These are phyloP conservation scores for Eledone cirrhosa DNA, from an alignment of 2,888 invertebrate species.

Conservation along the genomic window DNA sequence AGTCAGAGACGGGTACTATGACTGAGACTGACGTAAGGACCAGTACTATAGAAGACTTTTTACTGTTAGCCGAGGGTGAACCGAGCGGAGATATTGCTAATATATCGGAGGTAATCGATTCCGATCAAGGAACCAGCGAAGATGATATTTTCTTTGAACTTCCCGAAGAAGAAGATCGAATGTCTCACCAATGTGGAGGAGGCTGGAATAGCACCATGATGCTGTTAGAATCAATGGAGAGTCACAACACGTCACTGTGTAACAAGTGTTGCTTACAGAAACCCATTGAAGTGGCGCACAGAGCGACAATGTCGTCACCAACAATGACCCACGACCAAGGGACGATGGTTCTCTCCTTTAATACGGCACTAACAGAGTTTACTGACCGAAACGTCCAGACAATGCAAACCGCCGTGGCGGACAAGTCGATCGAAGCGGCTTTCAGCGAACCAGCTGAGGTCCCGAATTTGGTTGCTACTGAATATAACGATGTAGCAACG, in stretches of 20 bases:
- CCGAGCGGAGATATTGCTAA: background rate
- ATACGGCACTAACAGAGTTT: slow-evolving; percentile 34
- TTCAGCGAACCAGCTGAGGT: slow-evolving; percentile 45
- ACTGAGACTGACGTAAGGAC: slow-evolving; percentile 39
- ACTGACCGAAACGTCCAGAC: slow-evolving; percentile 49
- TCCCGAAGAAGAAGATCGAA: background rate
- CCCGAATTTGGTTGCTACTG: slow-evolving; percentile 33
- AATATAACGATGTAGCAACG: slow-evolving; percentile 50
- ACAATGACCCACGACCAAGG: slow-evolving; percentile 44
- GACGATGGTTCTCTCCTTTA: slow-evolving; percentile 51
- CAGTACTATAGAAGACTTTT: slow-evolving; percentile 19
- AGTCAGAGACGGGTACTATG: slow-evolving; percentile 41
- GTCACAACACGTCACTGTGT: background rate
- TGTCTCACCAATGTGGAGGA: background rate
- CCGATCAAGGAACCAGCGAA: background rate
- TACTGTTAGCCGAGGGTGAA: slow-evolving; percentile 11
- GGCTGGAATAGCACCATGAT: slow-evolving; percentile 7
- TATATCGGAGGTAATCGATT: slow-evolving; percentile 34
- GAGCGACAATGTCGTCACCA: slow-evolving; percentile 37
- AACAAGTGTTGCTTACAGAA: slow-evolving; percentile 3
- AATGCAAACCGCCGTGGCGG: slow-evolving; percentile 39
- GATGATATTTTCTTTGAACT: slow-evolving; percentile 1
- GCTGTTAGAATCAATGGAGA: background rate
- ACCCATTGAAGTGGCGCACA: background rate
- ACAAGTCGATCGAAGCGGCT: slow-evolving; percentile 48